Conservation (phyloP, 2,797 vertebrate genomes). For the Microctenopoma stevenorrisi region DNA sequence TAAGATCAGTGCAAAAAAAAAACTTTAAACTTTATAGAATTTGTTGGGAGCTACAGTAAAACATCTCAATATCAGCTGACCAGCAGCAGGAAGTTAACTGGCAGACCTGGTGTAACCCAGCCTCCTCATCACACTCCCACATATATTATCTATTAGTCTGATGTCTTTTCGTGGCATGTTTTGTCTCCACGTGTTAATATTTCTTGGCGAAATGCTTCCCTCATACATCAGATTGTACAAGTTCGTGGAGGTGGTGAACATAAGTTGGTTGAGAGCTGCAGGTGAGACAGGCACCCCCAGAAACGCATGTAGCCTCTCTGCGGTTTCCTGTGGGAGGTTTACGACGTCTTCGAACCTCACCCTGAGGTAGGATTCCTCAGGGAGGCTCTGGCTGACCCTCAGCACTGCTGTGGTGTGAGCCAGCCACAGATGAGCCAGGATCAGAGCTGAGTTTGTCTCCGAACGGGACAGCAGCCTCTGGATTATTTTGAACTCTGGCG, state of each 20-base stretch:
- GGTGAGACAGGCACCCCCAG: constrained; percentile 93
- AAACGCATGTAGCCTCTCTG: constrained; percentile 90
- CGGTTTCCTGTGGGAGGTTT: constrained; percentile 87
- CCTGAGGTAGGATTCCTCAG: constrained; percentile 83
- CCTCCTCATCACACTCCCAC: constrained; percentile 89
- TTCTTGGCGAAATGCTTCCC: constrained; percentile 91
- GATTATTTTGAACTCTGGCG: constrained; percentile 89
- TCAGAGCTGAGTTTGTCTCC: constrained; percentile 83
- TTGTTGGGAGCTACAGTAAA: constrained; percentile 59
- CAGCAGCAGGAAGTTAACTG: constrained; percentile 87
- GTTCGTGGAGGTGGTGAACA: constrained; percentile 95
- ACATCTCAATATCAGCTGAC: constrained; percentile 82
- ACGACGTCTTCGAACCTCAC: constrained; percentile 95
- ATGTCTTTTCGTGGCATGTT: constrained; percentile 90
- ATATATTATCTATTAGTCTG: constrained; percentile 89
- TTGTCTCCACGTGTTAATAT: constrained; percentile 88
- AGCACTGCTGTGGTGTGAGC: constrained; percentile 91
- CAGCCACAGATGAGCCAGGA: constrained; percentile 93
- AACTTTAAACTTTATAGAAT: constrained; percentile 29
- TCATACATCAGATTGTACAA: constrained; percentile 95
- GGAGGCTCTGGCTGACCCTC: constrained; percentile 85
- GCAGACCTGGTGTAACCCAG: constrained; percentile 90
- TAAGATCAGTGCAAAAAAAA: constrained; percentile 87
- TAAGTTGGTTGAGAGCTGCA: constrained; percentile 93
- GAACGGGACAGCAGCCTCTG: constrained; percentile 84